Evolutionary conservation across 2,113 vertebrate species (phyloP), one percentile per base, ranked within the genome.

Genomic region (Barnardius zonarius): DNA sequence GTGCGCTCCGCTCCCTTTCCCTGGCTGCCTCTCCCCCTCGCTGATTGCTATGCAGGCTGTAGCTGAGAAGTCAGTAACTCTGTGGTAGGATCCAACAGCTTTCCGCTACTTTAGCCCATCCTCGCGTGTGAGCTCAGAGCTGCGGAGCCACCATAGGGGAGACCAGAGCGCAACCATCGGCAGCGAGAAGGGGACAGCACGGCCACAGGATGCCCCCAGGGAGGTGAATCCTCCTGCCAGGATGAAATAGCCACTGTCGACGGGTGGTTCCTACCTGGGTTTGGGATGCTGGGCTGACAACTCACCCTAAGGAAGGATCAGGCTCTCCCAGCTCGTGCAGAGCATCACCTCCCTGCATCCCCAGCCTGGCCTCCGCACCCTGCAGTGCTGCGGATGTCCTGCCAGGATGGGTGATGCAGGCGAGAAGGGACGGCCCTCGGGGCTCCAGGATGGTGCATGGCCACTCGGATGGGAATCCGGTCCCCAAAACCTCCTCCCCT

Each of bases 61-160:
- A 97, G 97, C 98, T 97, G 97, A 98, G 97, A 98, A 98, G 97
- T 97, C 98, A 93, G 96, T 98, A 98, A 98, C 98, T 98, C 98
- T 20, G 95, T 97, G 97, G 82, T 96, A 98, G 94, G 88, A 97
- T 97, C 97, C 98, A 96, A 97, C 97, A 97, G 94, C 97, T 97
- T 97, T 96, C 96, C 74, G 85, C 97, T 97, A 98, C 98, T 98
- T 98, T 98, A 97, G 98, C 98, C 98, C 98, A 98, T 98, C 98
- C 98, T 98, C 89, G 75, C 90, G 78, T 97, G 98, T 98, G 98
- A 98, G 95, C 97, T 97, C 97, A 97, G 96, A 96, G 96, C 97
- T 95, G 97, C 95, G 76, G 97, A 97, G 95, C 96, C 79, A 43
- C 95, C 83, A 37, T 80, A 86, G 95, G 90, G 93, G 91, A 95